phyloP scores from a whole-genome alignment of 2,888 invertebrate species.

The Dusona sp. region DNA sequence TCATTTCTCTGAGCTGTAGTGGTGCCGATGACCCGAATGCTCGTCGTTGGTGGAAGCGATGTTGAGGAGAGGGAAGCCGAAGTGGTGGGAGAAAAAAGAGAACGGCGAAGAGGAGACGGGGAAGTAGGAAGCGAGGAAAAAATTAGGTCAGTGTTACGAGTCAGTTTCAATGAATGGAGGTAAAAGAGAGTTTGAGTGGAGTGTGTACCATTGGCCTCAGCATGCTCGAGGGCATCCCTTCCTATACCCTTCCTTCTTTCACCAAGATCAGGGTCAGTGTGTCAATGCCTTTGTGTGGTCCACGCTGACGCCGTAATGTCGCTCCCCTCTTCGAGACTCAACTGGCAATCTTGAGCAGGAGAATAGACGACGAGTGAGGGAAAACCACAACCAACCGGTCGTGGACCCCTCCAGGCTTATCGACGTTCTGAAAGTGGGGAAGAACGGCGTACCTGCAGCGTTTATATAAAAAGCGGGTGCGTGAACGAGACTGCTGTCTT shows the following conservation, averaged over 20 bases:
- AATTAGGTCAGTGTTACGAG: conserved; percentile 75
- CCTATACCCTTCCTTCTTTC: conserved; percentile 42
- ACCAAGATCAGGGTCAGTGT: conserved; percentile 81
- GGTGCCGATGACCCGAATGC: conserved; percentile 79
- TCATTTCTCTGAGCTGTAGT: conserved; percentile 46
- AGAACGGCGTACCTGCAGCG: conserved; percentile 33
- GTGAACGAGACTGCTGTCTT: conserved; percentile 47
- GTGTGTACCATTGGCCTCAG: conserved; percentile 72
- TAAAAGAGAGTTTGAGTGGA: conserved; percentile 64
- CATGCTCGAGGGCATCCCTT: conserved; percentile 42
- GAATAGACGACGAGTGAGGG: conserved; percentile 57
- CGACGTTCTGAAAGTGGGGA: conserved; percentile 54
- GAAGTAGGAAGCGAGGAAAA: conserved; percentile 75
- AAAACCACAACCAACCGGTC: conserved; percentile 76
- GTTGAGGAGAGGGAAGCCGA: conserved; percentile 55
- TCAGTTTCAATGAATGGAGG: conserved; percentile 65
- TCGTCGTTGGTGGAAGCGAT: conserved; percentile 66
- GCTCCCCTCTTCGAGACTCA: conserved; percentile 45
- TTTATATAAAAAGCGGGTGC: conserved; percentile 61
- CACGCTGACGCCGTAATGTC: conserved; percentile 49
- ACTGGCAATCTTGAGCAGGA: conserved; percentile 44
- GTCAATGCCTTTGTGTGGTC: conserved; percentile 79
- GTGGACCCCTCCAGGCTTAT: conserved; percentile 64
- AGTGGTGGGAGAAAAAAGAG: conserved; percentile 50
- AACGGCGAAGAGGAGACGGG: conserved; percentile 65